Percentiles rank a stretch among this genome's conserved stretches.
phyloP scores from a whole-genome alignment of 1,140 invertebrate genomes.

The Thaumetopoea pityocampa region DNA sequence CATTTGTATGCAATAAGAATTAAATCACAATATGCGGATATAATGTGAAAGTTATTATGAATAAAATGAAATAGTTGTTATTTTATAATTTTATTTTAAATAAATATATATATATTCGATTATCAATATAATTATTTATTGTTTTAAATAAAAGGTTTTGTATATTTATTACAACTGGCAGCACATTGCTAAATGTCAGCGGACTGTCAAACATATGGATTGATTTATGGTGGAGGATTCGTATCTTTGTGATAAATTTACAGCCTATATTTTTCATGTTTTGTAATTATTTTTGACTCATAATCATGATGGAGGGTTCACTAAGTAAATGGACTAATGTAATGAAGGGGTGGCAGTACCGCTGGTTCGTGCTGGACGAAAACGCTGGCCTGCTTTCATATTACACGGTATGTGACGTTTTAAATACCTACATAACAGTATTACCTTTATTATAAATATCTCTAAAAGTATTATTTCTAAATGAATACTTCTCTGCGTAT shows the following conservation, averaged over 20 bases:
- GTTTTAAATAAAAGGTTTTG: too few species aligned
- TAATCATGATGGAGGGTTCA: slow-evolving; percentile 93
- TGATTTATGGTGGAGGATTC: slow-evolving; percentile 53
- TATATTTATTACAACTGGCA: slow-evolving; percentile 26
- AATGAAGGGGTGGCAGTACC: slow-evolving; percentile 99
- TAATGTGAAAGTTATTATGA: too few species aligned
- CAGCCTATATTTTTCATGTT: slow-evolving; percentile 58
- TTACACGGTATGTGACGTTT: slow-evolving; percentile 91
- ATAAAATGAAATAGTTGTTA: too few species aligned
- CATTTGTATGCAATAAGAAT: too few species aligned
- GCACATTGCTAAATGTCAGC: slow-evolving; percentile 18
- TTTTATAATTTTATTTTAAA: too few species aligned
- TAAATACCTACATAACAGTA: slow-evolving; percentile 12
- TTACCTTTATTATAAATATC: slow-evolving; percentile 15
- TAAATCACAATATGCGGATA: too few species aligned
- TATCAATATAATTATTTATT: too few species aligned
- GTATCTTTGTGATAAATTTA: slow-evolving; percentile 51
- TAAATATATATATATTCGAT: too few species aligned
- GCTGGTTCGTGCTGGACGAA: slow-evolving; percentile 99
- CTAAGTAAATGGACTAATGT: slow-evolving; percentile 99
- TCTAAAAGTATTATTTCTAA: slow-evolving; percentile 6
- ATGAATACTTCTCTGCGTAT: neutral
- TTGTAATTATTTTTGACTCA: slow-evolving; percentile 46
- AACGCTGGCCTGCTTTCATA: slow-evolving; percentile 96
- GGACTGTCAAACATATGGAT: slow-evolving; percentile 59